A percentile compares a stretch with the other conserved stretches of the same genome.
phyloP scores from a whole-genome alignment of 2,888 invertebrate species.

The Metallyticus violacea region DNA sequence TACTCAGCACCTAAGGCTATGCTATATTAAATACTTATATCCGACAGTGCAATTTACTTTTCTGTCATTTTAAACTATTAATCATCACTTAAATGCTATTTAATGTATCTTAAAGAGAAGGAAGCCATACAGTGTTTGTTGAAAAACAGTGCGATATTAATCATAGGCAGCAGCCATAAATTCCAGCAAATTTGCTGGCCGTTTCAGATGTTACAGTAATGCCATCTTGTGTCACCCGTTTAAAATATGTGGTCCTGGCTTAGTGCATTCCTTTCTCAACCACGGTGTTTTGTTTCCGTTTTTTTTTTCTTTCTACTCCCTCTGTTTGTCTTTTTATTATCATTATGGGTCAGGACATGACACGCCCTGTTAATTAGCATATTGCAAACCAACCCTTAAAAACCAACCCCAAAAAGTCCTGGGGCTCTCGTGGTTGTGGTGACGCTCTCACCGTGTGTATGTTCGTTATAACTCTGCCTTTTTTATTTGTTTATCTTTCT shows the following conservation, averaged over 20 bases:
- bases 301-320: not conserved
- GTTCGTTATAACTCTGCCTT: not conserved
- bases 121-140: not conserved
- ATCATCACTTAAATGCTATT: no score
- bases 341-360: conserved; percentile 7
- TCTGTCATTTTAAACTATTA: no score
- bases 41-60: no score
- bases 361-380: conserved; percentile 24
- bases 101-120: no score
- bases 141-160: not conserved
- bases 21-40: no score
- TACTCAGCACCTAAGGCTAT: no score
- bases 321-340: conserved; percentile 2
- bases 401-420: not conserved
- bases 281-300: not conserved
- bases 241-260: not conserved
- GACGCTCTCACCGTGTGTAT: not conserved
- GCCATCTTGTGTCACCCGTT: not conserved
- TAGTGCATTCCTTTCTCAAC: not conserved
- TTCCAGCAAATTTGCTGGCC: not conserved
- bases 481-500: conserved; percentile 5
- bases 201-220: not conserved
- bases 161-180: not conserved
- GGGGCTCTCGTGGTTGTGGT: not conserved
- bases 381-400: conserved; percentile 19